Percentiles rank a stretch among this genome's conserved stretches.
phyloP scores from a whole-genome alignment of 2,888 invertebrate genomes.

The Apodemia hepburni region DNA sequence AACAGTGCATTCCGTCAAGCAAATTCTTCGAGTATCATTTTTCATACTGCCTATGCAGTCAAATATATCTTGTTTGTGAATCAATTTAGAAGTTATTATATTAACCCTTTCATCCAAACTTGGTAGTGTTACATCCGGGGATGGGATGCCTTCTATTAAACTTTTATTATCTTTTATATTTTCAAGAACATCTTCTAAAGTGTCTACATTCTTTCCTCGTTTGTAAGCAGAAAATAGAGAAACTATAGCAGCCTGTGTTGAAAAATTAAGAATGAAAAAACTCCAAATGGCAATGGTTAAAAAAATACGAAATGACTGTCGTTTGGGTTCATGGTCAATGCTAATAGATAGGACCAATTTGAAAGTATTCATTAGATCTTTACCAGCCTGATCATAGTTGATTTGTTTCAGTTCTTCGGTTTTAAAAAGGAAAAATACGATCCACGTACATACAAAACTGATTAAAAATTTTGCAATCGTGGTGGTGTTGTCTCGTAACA shows the following conservation, averaged over 20 bases:
- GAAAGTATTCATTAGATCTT: slow-evolving; percentile 57
- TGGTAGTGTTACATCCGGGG: slow-evolving; percentile 65
- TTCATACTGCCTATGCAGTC: slow-evolving; percentile 49
- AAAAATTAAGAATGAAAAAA: slow-evolving; percentile 64
- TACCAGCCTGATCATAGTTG: slow-evolving; percentile 55
- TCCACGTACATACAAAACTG: slow-evolving; percentile 58
- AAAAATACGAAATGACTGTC: slow-evolving; percentile 53
- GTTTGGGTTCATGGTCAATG: slow-evolving; percentile 50
- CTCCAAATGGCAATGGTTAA: slow-evolving; percentile 58
- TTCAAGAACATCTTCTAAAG: slow-evolving; percentile 62
- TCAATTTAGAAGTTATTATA: slow-evolving; percentile 54
- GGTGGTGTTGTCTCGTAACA: slow-evolving; percentile 39
- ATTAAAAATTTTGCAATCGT: slow-evolving; percentile 40
- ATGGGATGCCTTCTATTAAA: slow-evolving; percentile 58
- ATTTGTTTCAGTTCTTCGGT: slow-evolving; percentile 39
- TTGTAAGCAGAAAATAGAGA: slow-evolving; percentile 64
- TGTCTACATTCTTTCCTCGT: slow-evolving; percentile 63
- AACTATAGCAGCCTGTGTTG: slow-evolving; percentile 62
- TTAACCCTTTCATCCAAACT: slow-evolving; percentile 52
- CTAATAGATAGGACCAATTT: slow-evolving; percentile 52
- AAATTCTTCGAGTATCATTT: slow-evolving; percentile 39
- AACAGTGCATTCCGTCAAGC: slow-evolving; percentile 60
- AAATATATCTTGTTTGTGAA: slow-evolving; percentile 44
- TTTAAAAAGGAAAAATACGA: slow-evolving; percentile 51
- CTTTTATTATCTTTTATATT: slow-evolving; percentile 45